Conservation (phyloP, 2,888 invertebrate species). For the Callyntrura guangdongensis region DNA sequence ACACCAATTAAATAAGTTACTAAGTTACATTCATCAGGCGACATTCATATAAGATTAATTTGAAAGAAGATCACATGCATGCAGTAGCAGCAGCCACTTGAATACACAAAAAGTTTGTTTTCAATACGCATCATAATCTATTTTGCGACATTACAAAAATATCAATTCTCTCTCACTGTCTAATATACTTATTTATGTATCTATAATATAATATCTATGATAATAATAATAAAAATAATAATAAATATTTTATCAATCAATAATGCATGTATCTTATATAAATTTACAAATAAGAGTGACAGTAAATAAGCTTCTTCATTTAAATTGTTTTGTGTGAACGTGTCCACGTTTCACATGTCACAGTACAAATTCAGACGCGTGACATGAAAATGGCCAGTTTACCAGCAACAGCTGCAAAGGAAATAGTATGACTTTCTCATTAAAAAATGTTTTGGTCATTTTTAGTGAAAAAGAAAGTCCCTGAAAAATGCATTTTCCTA, state of each 20-base stretch:
- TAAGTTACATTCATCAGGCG: background rate
- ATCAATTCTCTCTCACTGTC: background rate
- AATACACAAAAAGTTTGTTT: background rate
- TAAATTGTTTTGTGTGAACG: conserved; percentile 49
- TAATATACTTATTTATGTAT: background rate
- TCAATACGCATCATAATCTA: background rate
- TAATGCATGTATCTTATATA: background rate
- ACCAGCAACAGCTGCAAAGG: too few species aligned
- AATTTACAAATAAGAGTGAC: background rate
- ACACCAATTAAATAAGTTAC: background rate
- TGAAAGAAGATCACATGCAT: background rate
- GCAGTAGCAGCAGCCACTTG: background rate
- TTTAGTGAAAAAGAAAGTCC: conserved; percentile 3
- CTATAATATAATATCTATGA: too few species aligned
- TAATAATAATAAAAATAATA: too few species aligned
- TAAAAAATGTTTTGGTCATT: conserved; percentile 34
- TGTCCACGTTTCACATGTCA: conserved; percentile 27
- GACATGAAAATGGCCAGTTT: conserved; percentile 10
- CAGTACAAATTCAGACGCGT: background rate
- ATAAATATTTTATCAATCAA: too few species aligned
- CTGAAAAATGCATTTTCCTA: conserved; percentile 17
- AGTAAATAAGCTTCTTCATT: conserved; percentile 61
- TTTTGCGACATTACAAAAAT: conserved; percentile 17
- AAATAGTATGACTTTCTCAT: background rate
- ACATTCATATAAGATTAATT: background rate